phyloP scores from a whole-genome alignment of 2,797 vertebrate genomes.

The Sebastes paucispinis region DNA sequence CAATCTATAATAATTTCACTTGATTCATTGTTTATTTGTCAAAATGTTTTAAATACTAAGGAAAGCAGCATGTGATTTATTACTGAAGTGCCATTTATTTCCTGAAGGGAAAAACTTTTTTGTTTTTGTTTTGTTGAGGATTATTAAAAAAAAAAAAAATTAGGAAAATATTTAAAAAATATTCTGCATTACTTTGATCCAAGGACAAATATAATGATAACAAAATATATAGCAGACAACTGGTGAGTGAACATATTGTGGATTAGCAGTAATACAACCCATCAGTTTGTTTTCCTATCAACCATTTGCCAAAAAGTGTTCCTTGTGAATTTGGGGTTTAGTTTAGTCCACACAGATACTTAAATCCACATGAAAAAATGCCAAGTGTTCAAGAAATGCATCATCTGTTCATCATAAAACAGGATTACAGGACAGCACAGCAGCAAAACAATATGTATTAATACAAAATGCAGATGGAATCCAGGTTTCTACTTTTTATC shows the following conservation, averaged over 20 bases:
- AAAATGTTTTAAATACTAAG: not conserved
- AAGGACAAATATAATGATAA: not conserved
- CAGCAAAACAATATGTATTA: not conserved
- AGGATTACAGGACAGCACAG: conserved; percentile 1
- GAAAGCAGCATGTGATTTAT: not conserved
- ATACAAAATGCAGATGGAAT: not conserved
- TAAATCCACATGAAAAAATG: conserved; percentile 1
- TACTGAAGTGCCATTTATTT: not conserved
- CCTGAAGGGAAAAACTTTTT: not conserved
- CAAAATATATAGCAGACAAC: not conserved
- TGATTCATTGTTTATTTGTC: not conserved
- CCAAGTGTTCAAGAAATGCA: not conserved
- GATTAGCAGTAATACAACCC: not conserved
- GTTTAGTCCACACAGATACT: not conserved
- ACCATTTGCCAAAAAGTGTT: not conserved
- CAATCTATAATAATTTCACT: not conserved
- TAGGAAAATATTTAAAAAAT: not conserved
- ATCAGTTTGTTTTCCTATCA: not conserved
- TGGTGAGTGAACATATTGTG: not conserved
- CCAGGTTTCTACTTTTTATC: not conserved
- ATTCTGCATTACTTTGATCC: not conserved
- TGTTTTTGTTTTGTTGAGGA: not conserved
- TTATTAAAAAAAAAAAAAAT: not conserved
- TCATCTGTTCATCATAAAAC: conserved; percentile 25
- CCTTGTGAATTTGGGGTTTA: not conserved